Percentiles rank a stretch among this genome's conserved stretches.
Conservation (phyloP, 2,888 invertebrate genomes). For the Abrostola tripartita region DNA sequence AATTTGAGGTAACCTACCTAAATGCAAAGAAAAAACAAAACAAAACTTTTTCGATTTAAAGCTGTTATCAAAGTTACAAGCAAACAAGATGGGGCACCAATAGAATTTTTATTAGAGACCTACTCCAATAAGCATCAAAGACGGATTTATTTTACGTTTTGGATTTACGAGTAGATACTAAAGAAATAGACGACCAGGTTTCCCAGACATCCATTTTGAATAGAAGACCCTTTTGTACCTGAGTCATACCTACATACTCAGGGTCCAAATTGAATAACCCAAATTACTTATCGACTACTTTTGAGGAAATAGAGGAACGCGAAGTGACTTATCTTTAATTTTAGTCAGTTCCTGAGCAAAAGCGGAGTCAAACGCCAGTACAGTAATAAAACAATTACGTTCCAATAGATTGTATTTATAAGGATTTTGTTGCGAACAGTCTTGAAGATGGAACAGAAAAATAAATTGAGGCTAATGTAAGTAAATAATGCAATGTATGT, state of each 20-base stretch:
- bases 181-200: slow-evolving; percentile 51
- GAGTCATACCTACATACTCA: slow-evolving; percentile 16
- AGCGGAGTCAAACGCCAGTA: no score
- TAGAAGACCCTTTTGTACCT: slow-evolving; percentile 54
- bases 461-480: no score
- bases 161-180: slow-evolving; percentile 54
- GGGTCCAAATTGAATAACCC: slow-evolving; percentile 25
- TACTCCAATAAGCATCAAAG: slow-evolving; percentile 24
- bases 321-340: neutral
- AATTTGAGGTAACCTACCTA: no score
- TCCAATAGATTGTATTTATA: no score
- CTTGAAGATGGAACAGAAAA: no score
- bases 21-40: neutral
- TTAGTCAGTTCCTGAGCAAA: no score
- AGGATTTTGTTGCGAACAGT: no score
- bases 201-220: slow-evolving; percentile 58
- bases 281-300: neutral
- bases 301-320: neutral
- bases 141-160: slow-evolving; percentile 37
- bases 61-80: slow-evolving; percentile 21
- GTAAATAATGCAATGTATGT: no score
- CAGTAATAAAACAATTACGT: no score
- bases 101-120: slow-evolving; percentile 42
- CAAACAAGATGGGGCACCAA: slow-evolving; percentile 33
- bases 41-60: slow-evolving; percentile 6